These are phyloP conservation scores for Gobiocypris rarus DNA, from an alignment of 2,113 vertebrate genomes.

Conservation along the genomic window DNA sequence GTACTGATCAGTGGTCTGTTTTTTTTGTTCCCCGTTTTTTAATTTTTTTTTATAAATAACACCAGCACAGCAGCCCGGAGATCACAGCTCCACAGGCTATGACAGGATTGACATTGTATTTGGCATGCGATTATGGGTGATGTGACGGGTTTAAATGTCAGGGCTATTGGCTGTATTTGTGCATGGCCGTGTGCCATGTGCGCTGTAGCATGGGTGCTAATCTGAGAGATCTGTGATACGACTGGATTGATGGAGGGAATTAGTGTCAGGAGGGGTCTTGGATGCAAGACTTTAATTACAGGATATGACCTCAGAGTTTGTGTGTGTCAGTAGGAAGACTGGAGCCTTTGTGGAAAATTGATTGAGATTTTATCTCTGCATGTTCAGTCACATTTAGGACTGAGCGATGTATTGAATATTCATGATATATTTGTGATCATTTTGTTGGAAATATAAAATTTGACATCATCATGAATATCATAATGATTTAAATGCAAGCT, in stretches of 20 bases:
- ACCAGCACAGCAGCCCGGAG: constrained; percentile 1
- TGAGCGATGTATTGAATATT: background rate
- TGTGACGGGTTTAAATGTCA: constrained; percentile 70
- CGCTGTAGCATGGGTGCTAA: constrained; percentile 41
- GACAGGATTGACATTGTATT: constrained; percentile 66
- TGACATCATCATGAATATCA: background rate
- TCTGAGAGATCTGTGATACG: constrained; percentile 53
- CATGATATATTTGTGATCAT: background rate
- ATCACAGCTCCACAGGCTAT: constrained; percentile 54
- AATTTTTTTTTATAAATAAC: background rate
- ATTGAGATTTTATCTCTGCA: constrained; percentile 31
- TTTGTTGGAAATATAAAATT: background rate
- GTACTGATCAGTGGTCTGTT: constrained; percentile 44
- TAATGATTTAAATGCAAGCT: background rate
- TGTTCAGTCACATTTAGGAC: background rate
- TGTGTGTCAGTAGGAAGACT: constrained; percentile 31
- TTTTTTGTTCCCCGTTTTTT: background rate
- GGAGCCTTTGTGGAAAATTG: background rate
- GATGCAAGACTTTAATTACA: constrained; percentile 45
- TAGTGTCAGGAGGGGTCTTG: constrained; percentile 59
- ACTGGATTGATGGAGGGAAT: constrained; percentile 72
- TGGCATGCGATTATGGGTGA: constrained; percentile 70
- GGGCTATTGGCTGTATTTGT: constrained; percentile 61
- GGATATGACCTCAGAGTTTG: constrained; percentile 31
- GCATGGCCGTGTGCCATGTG: constrained; percentile 65